Evolutionary conservation across 64 coral and sea anemone species (phyloP), one percentile per base, ranked within the genome.

Genomic region (Montipora sp.): DNA sequence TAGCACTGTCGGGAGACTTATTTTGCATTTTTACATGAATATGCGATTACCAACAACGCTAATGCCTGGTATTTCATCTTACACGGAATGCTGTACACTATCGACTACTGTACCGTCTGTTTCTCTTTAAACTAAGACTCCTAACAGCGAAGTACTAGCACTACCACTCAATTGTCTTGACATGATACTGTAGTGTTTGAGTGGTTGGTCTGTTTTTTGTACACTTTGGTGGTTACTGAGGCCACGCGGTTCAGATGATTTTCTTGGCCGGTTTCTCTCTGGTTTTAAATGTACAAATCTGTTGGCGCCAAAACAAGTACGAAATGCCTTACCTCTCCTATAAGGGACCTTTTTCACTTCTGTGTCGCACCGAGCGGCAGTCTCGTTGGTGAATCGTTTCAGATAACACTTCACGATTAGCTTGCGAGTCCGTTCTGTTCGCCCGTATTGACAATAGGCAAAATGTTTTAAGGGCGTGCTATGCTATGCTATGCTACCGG

Each of bases 391-490:
- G 14, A 85, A 84, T 85, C 82, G 82, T 71, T 85, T 85, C 82
- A 15, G 93, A 94, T 94, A 94, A 90, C 88, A 82, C 81, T 94
- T 69, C 18, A 51, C 90, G 80, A 94, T 94, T 94, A 94, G 76
- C 80, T 85, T 80, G 27, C 46, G 79, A 90, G 72, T 79, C 11
- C 83, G 53, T 90, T 80, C 80, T 66, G 55, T 68, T 51, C 71
- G 66, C 68, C 68, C 75, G 63, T 72, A 19, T 65, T 78, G 80
- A 94, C 93, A 94, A 94, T 94, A 85, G 93, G 48, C 88, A 90
- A 94, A 57, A 90, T 88, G 82, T 85, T 94, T 90, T 94, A 90
- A 71, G 95, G 92, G 89, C 95, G 95, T 94, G 95, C 95, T 94
- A 77, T 87, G 70, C 70, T 78, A 51, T 94, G 95, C 95, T 94